Percentiles rank a stretch among this genome's conserved stretches.
Evolutionary conservation across 2,113 vertebrate genomes (phyloP).

Genomic region (Physeter macrocephalus): DNA sequence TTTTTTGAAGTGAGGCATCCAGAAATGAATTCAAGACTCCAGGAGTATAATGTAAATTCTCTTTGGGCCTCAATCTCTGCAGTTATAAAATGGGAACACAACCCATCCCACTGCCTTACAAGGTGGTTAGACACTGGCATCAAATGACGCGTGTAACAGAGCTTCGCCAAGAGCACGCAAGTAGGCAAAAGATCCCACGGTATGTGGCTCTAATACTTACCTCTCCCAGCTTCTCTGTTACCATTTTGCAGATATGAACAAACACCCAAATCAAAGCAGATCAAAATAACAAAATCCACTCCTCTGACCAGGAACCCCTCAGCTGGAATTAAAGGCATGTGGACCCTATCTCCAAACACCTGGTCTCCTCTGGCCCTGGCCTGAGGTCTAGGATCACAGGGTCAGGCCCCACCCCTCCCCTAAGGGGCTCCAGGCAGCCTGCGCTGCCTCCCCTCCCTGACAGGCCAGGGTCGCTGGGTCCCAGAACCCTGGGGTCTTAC

Average conservation of each 20-base stretch:
- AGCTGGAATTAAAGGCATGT: background rate
- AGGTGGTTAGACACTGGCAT: background rate
- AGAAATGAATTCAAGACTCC: background rate
- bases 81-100: background rate
- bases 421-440: background rate
- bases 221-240: background rate
- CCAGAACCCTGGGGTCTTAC: no score
- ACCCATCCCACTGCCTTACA: background rate
- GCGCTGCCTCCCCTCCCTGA: accelerated
- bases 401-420: background rate
- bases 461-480: background rate
- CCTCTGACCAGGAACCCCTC: background rate
- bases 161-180: background rate
- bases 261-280: background rate
- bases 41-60: background rate
- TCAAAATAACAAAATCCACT: background rate
- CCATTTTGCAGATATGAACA: background rate
- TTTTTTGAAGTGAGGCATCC: background rate
- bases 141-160: background rate
- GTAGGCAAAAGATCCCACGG: accelerated
- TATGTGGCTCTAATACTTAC: no score
- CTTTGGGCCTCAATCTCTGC: background rate
- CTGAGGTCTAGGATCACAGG: background rate
- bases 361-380: background rate
- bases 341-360: background rate